Percentiles rank a stretch among this genome's conserved stretches.
Evolutionary conservation across 2,888 invertebrate species (phyloP).

Genomic region (Amphipyra tragopoginis): DNA sequence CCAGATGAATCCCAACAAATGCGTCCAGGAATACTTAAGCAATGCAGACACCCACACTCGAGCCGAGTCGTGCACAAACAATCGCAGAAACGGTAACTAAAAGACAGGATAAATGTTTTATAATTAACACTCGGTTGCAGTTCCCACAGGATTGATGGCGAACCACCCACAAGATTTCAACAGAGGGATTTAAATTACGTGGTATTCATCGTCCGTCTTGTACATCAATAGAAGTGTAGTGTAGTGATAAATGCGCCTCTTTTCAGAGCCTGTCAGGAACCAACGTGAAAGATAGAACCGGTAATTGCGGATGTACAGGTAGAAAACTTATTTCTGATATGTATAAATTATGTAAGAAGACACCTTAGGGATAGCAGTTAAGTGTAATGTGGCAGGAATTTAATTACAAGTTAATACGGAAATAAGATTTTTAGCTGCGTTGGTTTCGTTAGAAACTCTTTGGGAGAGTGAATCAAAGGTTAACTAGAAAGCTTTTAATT

Average conservation of each 20-base stretch:
- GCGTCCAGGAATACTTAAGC: constrained; percentile 40
- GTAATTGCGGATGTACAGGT: constrained; percentile 69
- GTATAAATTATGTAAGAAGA: constrained; percentile 55
- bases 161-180: constrained; percentile 76
- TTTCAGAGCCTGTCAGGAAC: constrained; percentile 74
- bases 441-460: constrained; percentile 2
- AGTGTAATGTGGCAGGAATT: constrained; percentile 20
- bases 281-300: constrained; percentile 73
- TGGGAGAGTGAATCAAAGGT: background rate
- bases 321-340: constrained; percentile 54
- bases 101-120: constrained; percentile 70
- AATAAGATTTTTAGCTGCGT: background rate
- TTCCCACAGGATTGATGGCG: constrained; percentile 73
- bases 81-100: constrained; percentile 62
- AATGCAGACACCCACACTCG: constrained; percentile 50
- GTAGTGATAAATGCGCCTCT: constrained; percentile 81
- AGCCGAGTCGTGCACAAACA: constrained; percentile 54
- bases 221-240: constrained; percentile 73
- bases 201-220: constrained; percentile 77
- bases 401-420: constrained; percentile 16
- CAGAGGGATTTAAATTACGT: constrained; percentile 79
- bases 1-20: constrained; percentile 30
- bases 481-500: background rate
- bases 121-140: constrained; percentile 71
- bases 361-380: constrained; percentile 32